Evolutionary conservation across 2,113 vertebrate genomes (phyloP), one percentile per base, ranked within the genome.

Genomic region (Sturnus vulgaris): DNA sequence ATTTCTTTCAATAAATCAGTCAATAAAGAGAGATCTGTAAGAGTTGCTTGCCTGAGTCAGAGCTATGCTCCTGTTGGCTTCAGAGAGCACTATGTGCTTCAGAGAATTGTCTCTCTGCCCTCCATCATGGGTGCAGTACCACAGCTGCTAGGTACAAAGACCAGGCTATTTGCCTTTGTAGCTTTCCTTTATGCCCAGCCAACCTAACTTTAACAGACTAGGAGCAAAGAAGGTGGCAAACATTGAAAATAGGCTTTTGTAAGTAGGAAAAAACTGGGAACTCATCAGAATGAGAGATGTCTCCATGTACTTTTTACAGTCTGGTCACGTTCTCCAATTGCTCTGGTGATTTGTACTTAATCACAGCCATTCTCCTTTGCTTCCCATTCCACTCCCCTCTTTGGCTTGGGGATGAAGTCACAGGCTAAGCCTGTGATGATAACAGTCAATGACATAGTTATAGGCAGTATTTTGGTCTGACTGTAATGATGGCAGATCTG

Each of bases 291-390:
- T 65, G 56, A 89, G 76, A 89, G 44, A 75, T 27, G 22, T 39
- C 12, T 94, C 70, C 70, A 6, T 13, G 30, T 75, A 47, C 9
- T 69, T 70, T 93, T 89, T 60, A 81, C 24, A 95, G 63, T 85
- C 90, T 65, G 11, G 25, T 96, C 91, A 94, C 40, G 10, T 89
- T 92, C 87, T 87, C 25, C 93, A 87, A 81, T 91, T 93, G 83
- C 83, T 95, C 73, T 92, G 76, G 70, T 95, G 94, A 95, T 80
- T 92, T 92, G 63, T 72, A 80, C 73, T 93, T 93, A 95, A 96
- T 97, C 91, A 97, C 1, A 17, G 72, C 76, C 82, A 94, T 96
- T 96, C 53, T 93, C 92, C 79, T 95, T 76, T 78, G 61, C 86
- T 92, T 86, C 69, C 82, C 82, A 31, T 77, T 86, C 31, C 65